Conservation (phyloP, 2,888 invertebrate species). For the Chaitophorus viminalis region DNA sequence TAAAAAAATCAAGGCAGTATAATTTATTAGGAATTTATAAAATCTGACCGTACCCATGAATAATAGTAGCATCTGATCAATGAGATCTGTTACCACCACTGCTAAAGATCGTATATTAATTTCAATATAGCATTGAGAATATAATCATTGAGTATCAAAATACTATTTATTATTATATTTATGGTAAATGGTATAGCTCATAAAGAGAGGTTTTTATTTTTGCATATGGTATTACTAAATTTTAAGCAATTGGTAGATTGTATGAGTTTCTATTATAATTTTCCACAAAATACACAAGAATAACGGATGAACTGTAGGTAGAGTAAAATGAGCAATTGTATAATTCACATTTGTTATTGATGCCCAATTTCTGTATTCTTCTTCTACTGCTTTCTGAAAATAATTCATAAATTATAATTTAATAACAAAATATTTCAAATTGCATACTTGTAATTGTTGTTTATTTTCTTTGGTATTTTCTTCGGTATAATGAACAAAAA, state of each 20-base stretch:
- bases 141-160: too few species aligned
- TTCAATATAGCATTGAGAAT: too few species aligned
- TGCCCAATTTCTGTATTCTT: conserved; percentile 95
- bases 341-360: conserved; percentile 97
- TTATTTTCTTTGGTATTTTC: conserved; percentile 91
- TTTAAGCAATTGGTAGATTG: conserved; percentile 95
- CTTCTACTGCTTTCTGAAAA: conserved; percentile 83
- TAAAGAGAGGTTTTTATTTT: too few species aligned
- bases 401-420: not conserved
- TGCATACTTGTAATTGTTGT: conserved; percentile 77
- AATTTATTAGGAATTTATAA: too few species aligned
- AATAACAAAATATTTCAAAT: not conserved
- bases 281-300: conserved; percentile 95
- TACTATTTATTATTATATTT: too few species aligned
- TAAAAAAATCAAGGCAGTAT: too few species aligned
- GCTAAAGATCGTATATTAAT: too few species aligned
- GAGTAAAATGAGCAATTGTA: conserved; percentile 93
- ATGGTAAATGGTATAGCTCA: too few species aligned
- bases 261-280: conserved; percentile 93
- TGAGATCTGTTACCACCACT: too few species aligned
- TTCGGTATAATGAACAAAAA: conserved; percentile 85
- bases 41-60: too few species aligned
- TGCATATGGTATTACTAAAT: too few species aligned
- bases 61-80: too few species aligned
- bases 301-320: conserved; percentile 88